phyloP scores from a whole-genome alignment of 2,113 vertebrate species.

The Blennius ocellaris region DNA sequence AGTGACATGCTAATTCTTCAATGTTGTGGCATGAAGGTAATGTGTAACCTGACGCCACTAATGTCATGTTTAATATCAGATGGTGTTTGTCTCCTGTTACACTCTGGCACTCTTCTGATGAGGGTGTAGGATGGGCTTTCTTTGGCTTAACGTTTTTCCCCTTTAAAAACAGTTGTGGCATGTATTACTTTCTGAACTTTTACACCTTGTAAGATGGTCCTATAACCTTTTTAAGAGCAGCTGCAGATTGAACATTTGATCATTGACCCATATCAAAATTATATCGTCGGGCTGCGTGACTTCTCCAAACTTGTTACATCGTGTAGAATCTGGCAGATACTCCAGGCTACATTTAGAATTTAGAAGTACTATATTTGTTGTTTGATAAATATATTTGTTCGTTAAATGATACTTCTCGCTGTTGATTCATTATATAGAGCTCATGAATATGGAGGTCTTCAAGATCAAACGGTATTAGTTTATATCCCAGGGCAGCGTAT shows the following conservation, averaged over 20 bases:
- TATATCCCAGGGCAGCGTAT: conserved; percentile 16
- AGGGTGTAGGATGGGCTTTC: not conserved
- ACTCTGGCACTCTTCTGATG: conserved; percentile 6
- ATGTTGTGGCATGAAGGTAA: conserved; percentile 20
- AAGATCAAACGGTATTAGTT: conserved; percentile 22
- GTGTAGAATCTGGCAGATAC: not conserved
- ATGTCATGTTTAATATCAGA: conserved; percentile 44
- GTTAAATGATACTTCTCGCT: conserved; percentile 8
- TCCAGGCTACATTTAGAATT: not conserved
- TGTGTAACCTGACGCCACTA: conserved; percentile 21
- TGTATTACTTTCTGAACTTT: not conserved
- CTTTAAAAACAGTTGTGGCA: not conserved
- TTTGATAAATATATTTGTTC: not conserved
- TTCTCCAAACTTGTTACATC: not conserved
- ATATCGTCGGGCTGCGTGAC: not conserved
- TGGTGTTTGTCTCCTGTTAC: conserved; percentile 26
- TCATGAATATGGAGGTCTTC: conserved; percentile 32
- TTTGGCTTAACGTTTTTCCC: not conserved
- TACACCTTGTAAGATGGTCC: not conserved
- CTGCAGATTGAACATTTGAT: not conserved
- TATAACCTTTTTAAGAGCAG: not conserved
- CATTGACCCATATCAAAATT: not conserved
- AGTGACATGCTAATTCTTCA: conserved; percentile 8
- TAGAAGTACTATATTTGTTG: not conserved
- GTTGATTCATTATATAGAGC: conserved; percentile 53